A percentile compares a stretch with the other conserved stretches of the same genome.
These are phyloP conservation scores for Echiichthys vipera DNA, from an alignment of 2,797 vertebrate genomes.

Conservation along the genomic window DNA sequence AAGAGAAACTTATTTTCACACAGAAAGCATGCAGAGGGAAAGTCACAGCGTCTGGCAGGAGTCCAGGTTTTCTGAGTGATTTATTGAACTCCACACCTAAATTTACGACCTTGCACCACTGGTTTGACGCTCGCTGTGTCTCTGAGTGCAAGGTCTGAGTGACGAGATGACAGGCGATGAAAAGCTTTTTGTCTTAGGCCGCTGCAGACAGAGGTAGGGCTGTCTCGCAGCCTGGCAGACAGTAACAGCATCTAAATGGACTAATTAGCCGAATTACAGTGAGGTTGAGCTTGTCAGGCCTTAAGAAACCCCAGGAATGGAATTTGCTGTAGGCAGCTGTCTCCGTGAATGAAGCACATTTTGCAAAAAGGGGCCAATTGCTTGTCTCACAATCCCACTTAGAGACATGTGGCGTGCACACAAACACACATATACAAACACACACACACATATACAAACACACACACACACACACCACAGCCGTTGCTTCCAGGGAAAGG, in stretches of 20 bases:
- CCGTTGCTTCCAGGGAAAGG: slow-evolving; percentile 27
- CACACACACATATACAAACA: slow-evolving; percentile 5
- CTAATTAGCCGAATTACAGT: slow-evolving; percentile 83
- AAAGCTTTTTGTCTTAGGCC: slow-evolving; percentile 80
- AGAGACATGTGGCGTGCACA: slow-evolving; percentile 17
- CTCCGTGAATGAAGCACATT: slow-evolving; percentile 73
- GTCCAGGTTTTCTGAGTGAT: slow-evolving; percentile 37
- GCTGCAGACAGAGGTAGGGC: slow-evolving; percentile 78
- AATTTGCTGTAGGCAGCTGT: slow-evolving; percentile 81
- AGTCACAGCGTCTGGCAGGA: slow-evolving; percentile 28
- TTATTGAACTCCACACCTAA: slow-evolving; percentile 69
- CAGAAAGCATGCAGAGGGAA: background rate
- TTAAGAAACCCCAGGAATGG: slow-evolving; percentile 66
- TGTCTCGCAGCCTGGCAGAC: slow-evolving; percentile 76
- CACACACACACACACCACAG: slow-evolving; percentile 16
- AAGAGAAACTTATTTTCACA: background rate
- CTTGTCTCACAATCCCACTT: slow-evolving; percentile 65
- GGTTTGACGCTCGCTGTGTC: slow-evolving; percentile 63
- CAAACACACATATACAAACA: slow-evolving; percentile 10
- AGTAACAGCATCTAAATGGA: slow-evolving; percentile 79
- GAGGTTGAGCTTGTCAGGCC: slow-evolving; percentile 80
- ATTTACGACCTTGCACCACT: slow-evolving; percentile 60
- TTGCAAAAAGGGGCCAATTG: slow-evolving; percentile 68
- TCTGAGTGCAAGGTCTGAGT: slow-evolving; percentile 58
- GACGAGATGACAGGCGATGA: slow-evolving; percentile 73